Evolutionary conservation across 2,888 invertebrate species (phyloP).

Genomic region (Machimus atricapillus): DNA sequence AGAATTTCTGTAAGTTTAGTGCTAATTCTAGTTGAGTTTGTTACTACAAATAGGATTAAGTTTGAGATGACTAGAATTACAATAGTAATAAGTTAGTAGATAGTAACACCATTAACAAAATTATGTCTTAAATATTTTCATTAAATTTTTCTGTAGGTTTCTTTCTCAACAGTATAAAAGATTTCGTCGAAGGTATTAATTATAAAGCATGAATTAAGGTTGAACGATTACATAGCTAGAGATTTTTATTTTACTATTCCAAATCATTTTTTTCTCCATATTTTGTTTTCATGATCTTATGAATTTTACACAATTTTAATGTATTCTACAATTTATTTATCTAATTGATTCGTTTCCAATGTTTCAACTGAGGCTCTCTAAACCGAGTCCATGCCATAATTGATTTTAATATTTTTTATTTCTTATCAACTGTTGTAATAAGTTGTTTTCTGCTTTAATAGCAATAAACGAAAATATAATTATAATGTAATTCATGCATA

Average conservation of each 20-base stretch:
- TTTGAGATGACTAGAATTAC: not conserved
- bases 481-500: not conserved
- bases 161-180: slow-evolving; percentile 36
- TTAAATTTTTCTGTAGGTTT: slow-evolving; percentile 33
- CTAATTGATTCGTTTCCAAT: not conserved
- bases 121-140: slow-evolving; percentile 10
- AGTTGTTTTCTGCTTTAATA: not conserved
- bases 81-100: not conserved
- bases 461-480: not conserved
- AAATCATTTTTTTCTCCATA: not conserved
- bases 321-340: not conserved
- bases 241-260: not conserved
- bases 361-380: not conserved
- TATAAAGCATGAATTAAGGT: slow-evolving; percentile 1
- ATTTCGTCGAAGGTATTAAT: slow-evolving; percentile 34
- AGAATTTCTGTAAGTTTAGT: not conserved
- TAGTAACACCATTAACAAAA: not conserved
- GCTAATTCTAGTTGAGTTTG: not conserved
- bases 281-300: not conserved
- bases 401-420: not conserved
- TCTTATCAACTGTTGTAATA: not conserved
- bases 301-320: not conserved
- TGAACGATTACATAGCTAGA: slow-evolving; percentile 1
- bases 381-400: not conserved
- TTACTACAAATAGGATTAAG: not conserved